Percentiles rank a stretch among this genome's conserved stretches.
Conservation (phyloP, 2,113 vertebrate genomes). For the Pipa parva region DNA sequence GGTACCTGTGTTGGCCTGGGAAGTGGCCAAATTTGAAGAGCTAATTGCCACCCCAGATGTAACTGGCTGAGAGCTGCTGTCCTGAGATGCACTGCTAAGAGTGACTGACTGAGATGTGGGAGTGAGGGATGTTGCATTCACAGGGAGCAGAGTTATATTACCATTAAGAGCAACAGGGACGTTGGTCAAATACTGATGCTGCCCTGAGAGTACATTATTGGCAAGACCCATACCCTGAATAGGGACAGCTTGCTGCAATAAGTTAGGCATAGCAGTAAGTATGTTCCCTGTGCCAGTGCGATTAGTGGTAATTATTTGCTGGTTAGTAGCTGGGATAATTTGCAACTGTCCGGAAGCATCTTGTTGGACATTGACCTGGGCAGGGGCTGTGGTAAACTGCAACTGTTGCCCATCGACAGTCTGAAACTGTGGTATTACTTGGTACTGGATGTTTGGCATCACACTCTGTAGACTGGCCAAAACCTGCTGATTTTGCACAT, state of each 20-base stretch:
- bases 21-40: conserved; percentile 53
- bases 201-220: conserved; percentile 80
- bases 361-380: conserved; percentile 72
- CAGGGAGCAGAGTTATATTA: conserved; percentile 89
- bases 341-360: conserved; percentile 88
- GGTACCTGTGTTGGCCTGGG: conserved; percentile 56
- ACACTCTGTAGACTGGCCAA: conserved; percentile 80
- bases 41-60: conserved; percentile 59
- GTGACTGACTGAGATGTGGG: conserved; percentile 74
- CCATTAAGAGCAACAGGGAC: conserved; percentile 89
- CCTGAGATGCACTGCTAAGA: conserved; percentile 63
- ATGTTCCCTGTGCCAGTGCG: conserved; percentile 75
- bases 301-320: conserved; percentile 80
- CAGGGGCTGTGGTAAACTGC: conserved; percentile 74
- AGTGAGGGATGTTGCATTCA: conserved; percentile 71
- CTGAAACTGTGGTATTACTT: conserved; percentile 94
- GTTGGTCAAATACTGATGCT: conserved; percentile 87
- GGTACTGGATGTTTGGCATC: conserved; percentile 93
- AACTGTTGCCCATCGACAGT: conserved; percentile 90
- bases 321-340: conserved; percentile 77
- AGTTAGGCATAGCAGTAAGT: conserved; percentile 79
- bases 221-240: conserved; percentile 84
- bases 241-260: conserved; percentile 88
- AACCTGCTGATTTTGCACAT: conserved; percentile 82
- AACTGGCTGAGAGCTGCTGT: conserved; percentile 59